phyloP scores from a whole-genome alignment of 1,140 invertebrate genomes.

The Leptinotarsa defecta region DNA sequence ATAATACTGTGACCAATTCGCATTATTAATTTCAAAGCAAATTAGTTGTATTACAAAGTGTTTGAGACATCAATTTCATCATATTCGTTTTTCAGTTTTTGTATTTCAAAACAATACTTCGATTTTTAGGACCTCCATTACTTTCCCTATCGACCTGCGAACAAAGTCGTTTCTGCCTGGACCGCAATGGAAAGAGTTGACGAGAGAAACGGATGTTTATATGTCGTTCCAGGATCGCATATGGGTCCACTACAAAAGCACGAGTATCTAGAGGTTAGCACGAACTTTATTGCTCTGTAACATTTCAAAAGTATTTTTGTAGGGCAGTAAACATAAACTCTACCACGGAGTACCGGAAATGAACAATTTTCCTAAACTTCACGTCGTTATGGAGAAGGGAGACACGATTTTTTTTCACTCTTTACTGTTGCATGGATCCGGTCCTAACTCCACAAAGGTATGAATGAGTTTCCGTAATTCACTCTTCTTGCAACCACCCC shows the following conservation, averaged over 20 bases:
- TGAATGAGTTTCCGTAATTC: slow-evolving; percentile 21
- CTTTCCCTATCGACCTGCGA: slow-evolving; percentile 82
- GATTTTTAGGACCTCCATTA: slow-evolving; percentile 76
- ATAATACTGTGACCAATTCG: too few species aligned
- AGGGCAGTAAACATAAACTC: slow-evolving; percentile 72
- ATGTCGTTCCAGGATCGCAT: slow-evolving; percentile 82
- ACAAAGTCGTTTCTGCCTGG: slow-evolving; percentile 84
- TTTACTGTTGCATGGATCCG: slow-evolving; percentile 84
- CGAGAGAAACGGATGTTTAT: slow-evolving; percentile 81
- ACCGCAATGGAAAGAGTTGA: slow-evolving; percentile 84
- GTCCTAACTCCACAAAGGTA: slow-evolving; percentile 74
- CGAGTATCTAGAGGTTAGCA: slow-evolving; percentile 70
- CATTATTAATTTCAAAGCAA: too few species aligned
- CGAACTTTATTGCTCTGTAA: background rate
- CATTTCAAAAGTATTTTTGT: slow-evolving; percentile 5
- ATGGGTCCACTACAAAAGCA: slow-evolving; percentile 67
- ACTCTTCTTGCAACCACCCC: too few species aligned
- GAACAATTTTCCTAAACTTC: slow-evolving; percentile 59
- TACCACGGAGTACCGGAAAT: slow-evolving; percentile 79
- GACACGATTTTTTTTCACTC: slow-evolving; percentile 94
- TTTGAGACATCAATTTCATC: too few species aligned
- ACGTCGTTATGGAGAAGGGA: slow-evolving; percentile 80
- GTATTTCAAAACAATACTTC: background rate
- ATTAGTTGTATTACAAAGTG: too few species aligned
- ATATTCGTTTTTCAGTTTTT: too few species aligned